Percentiles rank a stretch among this genome's conserved stretches.
Evolutionary conservation across 2,113 vertebrate species (phyloP).

Genomic region (Bufo gargarizans): DNA sequence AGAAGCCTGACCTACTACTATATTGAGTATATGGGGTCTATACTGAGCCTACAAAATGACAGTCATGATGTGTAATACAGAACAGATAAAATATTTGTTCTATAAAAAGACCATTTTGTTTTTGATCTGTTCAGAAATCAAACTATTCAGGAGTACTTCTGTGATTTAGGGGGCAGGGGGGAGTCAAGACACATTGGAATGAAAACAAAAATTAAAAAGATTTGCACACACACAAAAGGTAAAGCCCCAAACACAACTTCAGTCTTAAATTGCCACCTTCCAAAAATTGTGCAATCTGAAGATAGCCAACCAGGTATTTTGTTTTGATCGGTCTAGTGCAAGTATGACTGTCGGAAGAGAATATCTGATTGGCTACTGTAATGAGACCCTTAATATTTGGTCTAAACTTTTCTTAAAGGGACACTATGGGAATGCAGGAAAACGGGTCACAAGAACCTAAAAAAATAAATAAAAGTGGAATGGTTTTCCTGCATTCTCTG

Average conservation of each 20-base stretch:
- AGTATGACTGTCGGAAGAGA: background rate
- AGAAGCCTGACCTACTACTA: background rate
- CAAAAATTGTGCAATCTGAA: background rate
- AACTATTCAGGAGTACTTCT: background rate
- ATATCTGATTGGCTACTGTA: background rate
- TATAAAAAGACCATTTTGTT: background rate
- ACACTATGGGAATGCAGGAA: background rate
- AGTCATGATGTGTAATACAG: background rate
- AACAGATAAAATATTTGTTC: background rate
- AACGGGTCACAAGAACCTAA: background rate
- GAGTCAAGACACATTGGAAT: background rate
- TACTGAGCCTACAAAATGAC: background rate
- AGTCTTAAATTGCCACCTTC: slow-evolving; percentile 3
- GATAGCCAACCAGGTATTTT: background rate
- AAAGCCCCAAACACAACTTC: background rate
- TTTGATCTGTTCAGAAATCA: background rate
- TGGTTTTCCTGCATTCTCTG: background rate
- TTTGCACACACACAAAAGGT: background rate
- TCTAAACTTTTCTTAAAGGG: background rate
- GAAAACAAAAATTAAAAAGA: background rate
- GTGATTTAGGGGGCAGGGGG: background rate
- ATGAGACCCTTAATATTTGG: background rate
- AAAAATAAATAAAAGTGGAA: background rate
- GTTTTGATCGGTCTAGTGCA: slow-evolving; percentile 14
- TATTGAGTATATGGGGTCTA: too few species aligned